A percentile compares a stretch with the other conserved stretches of the same genome.
Evolutionary conservation across 2,797 vertebrate genomes (phyloP).

Genomic region (Labroides dimidiatus): DNA sequence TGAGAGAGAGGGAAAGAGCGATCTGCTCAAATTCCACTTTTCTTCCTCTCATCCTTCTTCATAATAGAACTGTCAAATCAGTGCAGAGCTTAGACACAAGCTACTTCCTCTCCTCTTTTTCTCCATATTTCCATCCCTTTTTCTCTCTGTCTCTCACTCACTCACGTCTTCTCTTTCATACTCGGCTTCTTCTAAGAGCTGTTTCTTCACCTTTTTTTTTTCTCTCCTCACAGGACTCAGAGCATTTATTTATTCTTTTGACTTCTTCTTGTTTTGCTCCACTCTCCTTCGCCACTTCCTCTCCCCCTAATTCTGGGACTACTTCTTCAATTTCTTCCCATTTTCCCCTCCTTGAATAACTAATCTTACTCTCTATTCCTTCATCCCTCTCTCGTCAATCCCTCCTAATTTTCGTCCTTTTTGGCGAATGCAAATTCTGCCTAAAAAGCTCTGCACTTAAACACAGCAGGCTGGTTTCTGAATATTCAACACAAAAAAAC

Average conservation of each 20-base stretch:
- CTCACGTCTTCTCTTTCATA: no score
- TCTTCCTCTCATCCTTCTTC: constrained; percentile 61
- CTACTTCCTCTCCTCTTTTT: constrained; percentile 18
- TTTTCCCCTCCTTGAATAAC: constrained; percentile 1
- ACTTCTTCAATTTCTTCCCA: background rate
- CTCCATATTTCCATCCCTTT: constrained; percentile 17
- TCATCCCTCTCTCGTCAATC: background rate
- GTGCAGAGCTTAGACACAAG: no score
- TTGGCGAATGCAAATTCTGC: constrained; percentile 8
- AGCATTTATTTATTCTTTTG: no score
- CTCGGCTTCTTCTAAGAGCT: background rate
- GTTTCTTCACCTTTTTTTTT: no score
- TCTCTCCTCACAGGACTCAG: no score
- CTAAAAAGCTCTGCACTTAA: constrained; percentile 20
- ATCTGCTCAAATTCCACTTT: constrained; percentile 60
- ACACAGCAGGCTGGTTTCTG: background rate
- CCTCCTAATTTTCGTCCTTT: background rate
- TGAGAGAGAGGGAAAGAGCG: constrained; percentile 11
- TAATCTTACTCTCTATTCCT: background rate
- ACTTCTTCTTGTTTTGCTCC: no score
- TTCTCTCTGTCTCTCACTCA: background rate
- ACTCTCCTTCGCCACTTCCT: no score
- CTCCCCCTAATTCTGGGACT: background rate
- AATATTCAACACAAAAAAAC: constrained; percentile 26
- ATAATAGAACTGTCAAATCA: constrained; percentile 72